A percentile compares a stretch with the other conserved stretches of the same genome.
phyloP scores from a whole-genome alignment of 2,888 invertebrate genomes.

The Girardia tigrina region DNA sequence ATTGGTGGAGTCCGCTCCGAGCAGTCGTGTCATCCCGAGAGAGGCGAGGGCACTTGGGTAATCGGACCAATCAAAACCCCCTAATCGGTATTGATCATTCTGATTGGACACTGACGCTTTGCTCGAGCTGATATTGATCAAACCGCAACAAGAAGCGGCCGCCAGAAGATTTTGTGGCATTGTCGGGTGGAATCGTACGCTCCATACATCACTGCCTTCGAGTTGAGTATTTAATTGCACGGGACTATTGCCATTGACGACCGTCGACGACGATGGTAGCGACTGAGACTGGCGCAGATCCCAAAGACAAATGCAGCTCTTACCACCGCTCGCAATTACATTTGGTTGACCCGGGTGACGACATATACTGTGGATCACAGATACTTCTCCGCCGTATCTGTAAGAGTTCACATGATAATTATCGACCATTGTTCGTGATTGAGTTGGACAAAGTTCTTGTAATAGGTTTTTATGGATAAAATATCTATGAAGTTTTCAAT shows the following conservation, averaged over 20 bases:
- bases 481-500: too few species aligned
- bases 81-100: too few species aligned
- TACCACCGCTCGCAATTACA: not conserved
- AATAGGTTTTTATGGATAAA: too few species aligned
- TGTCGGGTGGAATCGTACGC: not conserved
- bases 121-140: not conserved
- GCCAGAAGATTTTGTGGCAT: not conserved
- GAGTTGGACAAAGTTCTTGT: too few species aligned
- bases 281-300: constrained; percentile 69
- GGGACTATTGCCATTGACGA: constrained; percentile 51
- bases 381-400: constrained; percentile 25
- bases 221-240: constrained; percentile 47
- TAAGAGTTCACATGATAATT: not conserved
- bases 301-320: constrained; percentile 71
- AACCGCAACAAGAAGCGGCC: not conserved
- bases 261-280: too few species aligned
- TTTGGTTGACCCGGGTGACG: constrained; percentile 27
- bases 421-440: too few species aligned
- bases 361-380: not conserved
- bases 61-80: not conserved
- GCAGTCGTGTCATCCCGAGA: not conserved
- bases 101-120: too few species aligned
- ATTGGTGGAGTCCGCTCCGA: not conserved
- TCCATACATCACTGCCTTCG: constrained; percentile 7
- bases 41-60: not conserved